phyloP scores from a whole-genome alignment of 2,888 invertebrate species.

The Omphaloscelis lunosa region DNA sequence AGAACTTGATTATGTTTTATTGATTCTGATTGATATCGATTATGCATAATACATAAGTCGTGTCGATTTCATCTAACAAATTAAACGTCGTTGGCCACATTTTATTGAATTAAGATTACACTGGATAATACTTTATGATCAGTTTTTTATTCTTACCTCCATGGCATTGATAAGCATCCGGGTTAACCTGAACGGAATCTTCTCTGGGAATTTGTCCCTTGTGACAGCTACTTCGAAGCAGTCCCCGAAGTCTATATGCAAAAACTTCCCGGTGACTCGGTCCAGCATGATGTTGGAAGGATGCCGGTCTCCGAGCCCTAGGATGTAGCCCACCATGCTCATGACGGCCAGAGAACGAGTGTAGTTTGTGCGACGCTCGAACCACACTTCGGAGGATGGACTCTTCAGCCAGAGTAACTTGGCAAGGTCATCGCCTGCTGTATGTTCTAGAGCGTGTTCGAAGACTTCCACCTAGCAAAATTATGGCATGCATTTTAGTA shows the following conservation, averaged over 20 bases:
- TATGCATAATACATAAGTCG: constrained; percentile 9
- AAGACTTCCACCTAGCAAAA: constrained; percentile 95
- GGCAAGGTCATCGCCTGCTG: constrained; percentile 98
- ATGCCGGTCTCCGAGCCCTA: constrained; percentile 99
- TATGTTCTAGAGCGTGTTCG: constrained; percentile 98
- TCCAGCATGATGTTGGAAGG: constrained; percentile 99
- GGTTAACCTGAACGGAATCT: constrained; percentile 99
- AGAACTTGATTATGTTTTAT: constrained; percentile 21
- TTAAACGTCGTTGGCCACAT: constrained; percentile 5
- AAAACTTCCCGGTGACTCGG: constrained; percentile 98
- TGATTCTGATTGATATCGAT: constrained; percentile 28
- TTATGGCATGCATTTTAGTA: neutral
- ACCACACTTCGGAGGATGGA: constrained; percentile 99
- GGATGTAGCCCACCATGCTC: constrained; percentile 99
- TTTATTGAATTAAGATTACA: constrained; percentile 1
- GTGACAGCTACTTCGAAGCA: constrained; percentile 99
- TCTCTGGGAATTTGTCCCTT: constrained; percentile 99
- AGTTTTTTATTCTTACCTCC: constrained; percentile 91
- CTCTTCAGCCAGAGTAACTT: constrained; percentile 99
- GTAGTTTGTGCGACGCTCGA: constrained; percentile 99
- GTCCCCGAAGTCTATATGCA: constrained; percentile 99
- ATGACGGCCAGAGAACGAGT: constrained; percentile 99
- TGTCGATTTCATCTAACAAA: constrained; percentile 13
- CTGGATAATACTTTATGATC: neutral
- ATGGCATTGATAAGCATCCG: constrained; percentile 99